Base-by-base conservation (phyloP, 37 sponge, comb jelly and placozoan species). In the Eunapius fragilis region DNA sequence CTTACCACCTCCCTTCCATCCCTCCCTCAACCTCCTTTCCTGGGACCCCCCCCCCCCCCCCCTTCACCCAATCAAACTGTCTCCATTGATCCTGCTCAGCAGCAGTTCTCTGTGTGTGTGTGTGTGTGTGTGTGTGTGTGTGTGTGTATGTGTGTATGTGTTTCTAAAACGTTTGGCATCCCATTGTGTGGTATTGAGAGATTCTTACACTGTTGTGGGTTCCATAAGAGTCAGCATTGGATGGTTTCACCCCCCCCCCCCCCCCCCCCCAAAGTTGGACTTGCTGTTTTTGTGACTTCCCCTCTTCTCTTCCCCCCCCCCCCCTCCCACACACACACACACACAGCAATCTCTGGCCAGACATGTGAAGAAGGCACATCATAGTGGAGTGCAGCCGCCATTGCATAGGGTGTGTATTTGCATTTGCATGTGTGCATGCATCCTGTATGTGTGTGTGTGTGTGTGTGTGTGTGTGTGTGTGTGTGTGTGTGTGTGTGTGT, bases 281-380 rank as follows among this genome's bases (percentile, higher is more conserved):
- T 81, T 31, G 12, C 11, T 81, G 13, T 79, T 49, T n/a, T n/a
- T n/a, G n/a, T n/a, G n/a, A n/a, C n/a, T n/a, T n/a, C n/a, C n/a
- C n/a, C 58, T 10, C 9, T 67, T 2, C 68, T 25, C 28, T 33
- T 13, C 69, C 68, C n/a, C 33, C 49, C 35, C 74, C 12, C 74
- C 32, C 37, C 75, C 17, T 32, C 38, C 75, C 6, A n/a, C n/a
- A n/a, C n/a, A n/a, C n/a, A n/a, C n/a, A n/a, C n/a, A n/a, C n/a
- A n/a, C n/a, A n/a, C 73, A 87, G 87, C 80, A 87, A 80, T n/a
- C 67, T 17, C 72, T 80, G 67, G 31, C 25, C 35, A 68, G 87
- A 50, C 87, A 87, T 31, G 24, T 74, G 75, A 48, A 33, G 10
- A 73, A 35, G 37, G 11, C 81, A 37, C 87, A 87, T 41, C 50